These are phyloP conservation scores for Bombycilla garrulus DNA, from an alignment of 2,113 vertebrate species.

Conservation along the genomic window DNA sequence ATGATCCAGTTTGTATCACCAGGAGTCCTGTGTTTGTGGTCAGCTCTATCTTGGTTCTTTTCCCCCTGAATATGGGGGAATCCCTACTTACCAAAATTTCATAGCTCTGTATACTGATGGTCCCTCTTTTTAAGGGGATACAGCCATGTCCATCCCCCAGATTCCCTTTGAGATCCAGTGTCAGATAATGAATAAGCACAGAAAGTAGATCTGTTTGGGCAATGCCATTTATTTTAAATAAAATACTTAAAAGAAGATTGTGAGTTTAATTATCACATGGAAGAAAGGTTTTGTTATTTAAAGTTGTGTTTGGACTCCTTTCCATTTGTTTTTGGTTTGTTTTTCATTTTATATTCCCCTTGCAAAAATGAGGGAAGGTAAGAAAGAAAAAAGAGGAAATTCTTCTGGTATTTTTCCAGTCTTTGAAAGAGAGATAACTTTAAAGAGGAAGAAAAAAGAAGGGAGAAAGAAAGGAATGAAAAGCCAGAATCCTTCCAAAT, in stretches of 20 bases:
- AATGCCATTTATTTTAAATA: neutral
- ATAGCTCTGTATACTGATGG: neutral
- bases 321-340: neutral
- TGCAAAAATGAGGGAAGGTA: neutral
- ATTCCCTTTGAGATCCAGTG: neutral
- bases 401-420: neutral
- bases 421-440: neutral
- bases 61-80: neutral
- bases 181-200: neutral
- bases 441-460: neutral
- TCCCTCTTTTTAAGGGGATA: neutral
- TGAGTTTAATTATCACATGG: neutral
- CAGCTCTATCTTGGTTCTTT: accelerated
- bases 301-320: neutral
- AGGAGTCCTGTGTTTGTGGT: too few species aligned
- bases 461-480: neutral
- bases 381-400: neutral
- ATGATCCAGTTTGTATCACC: neutral
- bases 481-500: neutral
- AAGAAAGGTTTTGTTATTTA: neutral
- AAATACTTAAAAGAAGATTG: neutral
- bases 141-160: accelerated
- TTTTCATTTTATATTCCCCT: neutral
- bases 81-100: neutral
- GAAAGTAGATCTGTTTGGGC: neutral